Evolutionary conservation across 2,888 invertebrate species (phyloP), one percentile per base, ranked within the genome.

Genomic region (Dexiosoma caninum): DNA sequence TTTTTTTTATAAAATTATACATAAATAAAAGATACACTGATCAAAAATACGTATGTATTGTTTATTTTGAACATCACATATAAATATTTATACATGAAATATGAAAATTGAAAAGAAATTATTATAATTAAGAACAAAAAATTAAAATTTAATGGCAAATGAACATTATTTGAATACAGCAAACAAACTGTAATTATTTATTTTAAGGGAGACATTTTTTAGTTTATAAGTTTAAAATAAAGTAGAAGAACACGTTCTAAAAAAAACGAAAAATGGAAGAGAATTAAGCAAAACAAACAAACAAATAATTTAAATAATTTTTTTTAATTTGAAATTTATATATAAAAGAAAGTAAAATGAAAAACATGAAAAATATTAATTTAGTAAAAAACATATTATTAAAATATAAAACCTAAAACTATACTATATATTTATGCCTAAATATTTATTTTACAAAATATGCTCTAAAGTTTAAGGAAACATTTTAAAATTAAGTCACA

Each of bases 391-490:
- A 44, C 46, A 77, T 70, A 70, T 57, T 77, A 72, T 59, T 51
- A 72, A 78, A 67, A 37, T 60, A 69, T 76, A 67, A 81, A 78
- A 78, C 40, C 70, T 66, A 80, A 82, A 80, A 79, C 53, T 62
- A 77, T 49, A 78, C 70, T 69, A 82, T 74, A 81, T 62, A 80
- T 81, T 76, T 64, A 82, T 80, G 83, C 76, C 71, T 82, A 82
- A 82, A 78, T 81, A 83, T 82, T 83, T 83, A 83, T 83, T 81
- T 78, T 83, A 82, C 76, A 78, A 78, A 79, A 78, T 77, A 78
- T 82, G 80, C 69, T 57, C 69, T 74, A 71, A 77, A 66, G 37
- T 64, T 55, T 72, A 71, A 71, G 10, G 16, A 51, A 53, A 74
- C 10, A 72, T 64, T 76, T 60, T 62, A 42, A 64, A 80, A 46